Evolutionary conservation across 1,140 invertebrate species (phyloP), one percentile per base, ranked within the genome.

Genomic region (Aleiodes sp.): DNA sequence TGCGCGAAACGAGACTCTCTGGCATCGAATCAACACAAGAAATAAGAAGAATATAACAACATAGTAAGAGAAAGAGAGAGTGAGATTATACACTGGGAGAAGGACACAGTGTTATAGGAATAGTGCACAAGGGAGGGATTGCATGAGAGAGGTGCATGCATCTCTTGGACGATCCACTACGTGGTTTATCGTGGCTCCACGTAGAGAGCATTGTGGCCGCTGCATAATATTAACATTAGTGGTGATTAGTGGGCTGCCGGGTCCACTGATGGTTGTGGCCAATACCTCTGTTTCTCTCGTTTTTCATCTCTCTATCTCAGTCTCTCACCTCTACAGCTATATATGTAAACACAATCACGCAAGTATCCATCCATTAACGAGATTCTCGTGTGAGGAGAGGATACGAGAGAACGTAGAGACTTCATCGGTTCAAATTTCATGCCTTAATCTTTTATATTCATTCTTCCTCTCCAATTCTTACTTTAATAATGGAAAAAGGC

Each of bases 221-320:
- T 81, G 82, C 79, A 84, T 84, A 83, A 83, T 84, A 82, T 84
- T 84, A 84, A 81, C 81, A 82, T 84, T 84, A 82, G 76, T 72
- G 75, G 76, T 83, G 81, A 84, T 84, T 84, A 84, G 81, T 83
- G 80, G 75, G 77, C 73, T 76, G 78, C 78, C 46, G 72, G 75
- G 65, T 68, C 65, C 14, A 35, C 73, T 66, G 72, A 75, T 76
- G 56, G 26, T 26, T 59, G 10, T 31, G 70, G 46, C 75, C 79
- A 78, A 80, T 76, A 78, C 56, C 68, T 71, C 43, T 61, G 72
- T 72, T 72, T 73, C 73, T 73, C 70, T 75, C 57, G 73, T 56
- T 56, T 62, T 62, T 68, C 64, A 28, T 43, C 21, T 65, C 19
- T 12, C 3, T 16, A n/a, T 1, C 46, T 52, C 19, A 4, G 7